phyloP scores from a whole-genome alignment of 1,140 invertebrate species.

The Pachyrhynchus sulphureomaculatus region DNA sequence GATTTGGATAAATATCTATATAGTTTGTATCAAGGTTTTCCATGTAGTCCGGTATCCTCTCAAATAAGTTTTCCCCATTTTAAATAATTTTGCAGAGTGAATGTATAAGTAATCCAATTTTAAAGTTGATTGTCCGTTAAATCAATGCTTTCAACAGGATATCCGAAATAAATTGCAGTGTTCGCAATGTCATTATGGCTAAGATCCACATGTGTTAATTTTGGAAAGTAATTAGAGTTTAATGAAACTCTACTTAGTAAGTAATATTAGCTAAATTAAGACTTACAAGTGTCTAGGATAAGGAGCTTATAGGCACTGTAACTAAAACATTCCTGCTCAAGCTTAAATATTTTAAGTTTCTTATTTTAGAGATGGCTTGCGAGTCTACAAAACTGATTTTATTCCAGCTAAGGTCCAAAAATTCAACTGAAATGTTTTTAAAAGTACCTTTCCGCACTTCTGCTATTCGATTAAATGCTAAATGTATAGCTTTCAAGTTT shows the following conservation, averaged over 20 bases:
- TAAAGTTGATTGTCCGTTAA: not conserved
- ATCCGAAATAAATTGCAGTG: not conserved
- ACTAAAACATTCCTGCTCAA: not conserved
- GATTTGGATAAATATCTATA: constrained; percentile 1
- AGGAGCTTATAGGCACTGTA: not conserved
- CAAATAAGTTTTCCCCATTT: constrained; percentile 1
- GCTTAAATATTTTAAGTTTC: not conserved
- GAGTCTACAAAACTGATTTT: not conserved
- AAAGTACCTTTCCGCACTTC: constrained; percentile 1
- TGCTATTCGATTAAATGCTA: not conserved
- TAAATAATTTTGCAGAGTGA: not conserved
- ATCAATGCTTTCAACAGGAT: not conserved
- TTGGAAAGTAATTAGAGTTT: not conserved
- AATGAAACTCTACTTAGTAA: not conserved
- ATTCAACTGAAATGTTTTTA: not conserved
- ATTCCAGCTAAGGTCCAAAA: constrained; percentile 5
- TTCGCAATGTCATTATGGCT: not conserved
- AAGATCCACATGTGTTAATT: constrained; percentile 1
- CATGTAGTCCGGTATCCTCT: not conserved
- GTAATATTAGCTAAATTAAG: not conserved
- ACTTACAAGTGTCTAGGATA: not conserved
- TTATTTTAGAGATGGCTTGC: not conserved
- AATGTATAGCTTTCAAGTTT: not conserved
- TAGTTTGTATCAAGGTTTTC: not conserved
- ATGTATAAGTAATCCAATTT: not conserved